Base-by-base conservation (phyloP, 2,797 vertebrate genomes). In the Spinus pinus region DNA sequence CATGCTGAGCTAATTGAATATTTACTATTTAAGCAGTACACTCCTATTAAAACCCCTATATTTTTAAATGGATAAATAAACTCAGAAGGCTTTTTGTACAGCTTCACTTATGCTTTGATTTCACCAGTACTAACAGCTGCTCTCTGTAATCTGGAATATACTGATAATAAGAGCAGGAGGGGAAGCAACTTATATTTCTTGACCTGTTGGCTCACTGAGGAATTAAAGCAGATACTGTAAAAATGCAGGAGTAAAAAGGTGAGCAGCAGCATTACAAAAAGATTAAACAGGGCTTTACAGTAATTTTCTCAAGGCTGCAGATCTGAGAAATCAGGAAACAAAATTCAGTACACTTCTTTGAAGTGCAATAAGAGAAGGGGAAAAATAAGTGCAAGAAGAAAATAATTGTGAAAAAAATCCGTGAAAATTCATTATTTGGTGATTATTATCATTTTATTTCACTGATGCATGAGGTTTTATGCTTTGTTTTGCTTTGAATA, bases 311-410 rank as follows among this genome's bases (percentile, higher is more conserved):
- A 61, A 79, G 77, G 47, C 47, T 83, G 24, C 44, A 69, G 62
- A 86, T 79, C 62, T 91, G 85, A 90, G 31, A 49, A 86, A 72
- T 71, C 16, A 47, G 74, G 50, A 67, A 84, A 61, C 51, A 72
- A 44, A 62, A 79, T 81, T 73, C 25, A 28, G 19, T 35, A 50
- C 19, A 28, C 9, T 61, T 84, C 80, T 86, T 33, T 71, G 30
- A 91, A 86, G 28, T 51, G 23, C 23, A 47, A 0, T 54, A 78
- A 58, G 33, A 80, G 6, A 21, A 88, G 18, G 14, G 30, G 46
- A 20, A 78, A 80, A 89, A 56, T 24, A 66, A 69, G 6, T 20
- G 21, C 23, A 30, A 83, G 44, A 62, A 56, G 21, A 82, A 57
- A 89, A 58, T 4, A 3, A 9, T 10, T 37, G 20, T 44, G 65